These are phyloP conservation scores for Megaleporinus macrocephalus DNA, from an alignment of 2,113 vertebrate species.

Conservation along the genomic window DNA sequence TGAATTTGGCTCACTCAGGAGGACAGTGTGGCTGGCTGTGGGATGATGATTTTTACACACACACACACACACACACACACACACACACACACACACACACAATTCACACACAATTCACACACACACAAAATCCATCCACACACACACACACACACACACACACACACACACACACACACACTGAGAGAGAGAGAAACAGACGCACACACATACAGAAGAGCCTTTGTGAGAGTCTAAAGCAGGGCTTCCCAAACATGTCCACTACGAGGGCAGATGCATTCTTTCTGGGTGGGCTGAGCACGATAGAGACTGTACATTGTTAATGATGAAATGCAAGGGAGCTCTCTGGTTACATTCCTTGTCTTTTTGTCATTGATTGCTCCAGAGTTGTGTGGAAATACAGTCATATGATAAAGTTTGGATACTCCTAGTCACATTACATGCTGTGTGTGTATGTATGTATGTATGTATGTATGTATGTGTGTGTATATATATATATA, in stretches of 20 bases:
- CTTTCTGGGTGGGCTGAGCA: slow-evolving; percentile 49
- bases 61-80: slow-evolving; percentile 37
- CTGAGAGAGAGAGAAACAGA: too few relatives aligned
- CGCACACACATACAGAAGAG: slow-evolving; percentile 47
- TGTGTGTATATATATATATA: too few relatives aligned
- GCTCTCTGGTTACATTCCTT: not conserved
- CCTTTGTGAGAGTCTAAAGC: slow-evolving; percentile 51
- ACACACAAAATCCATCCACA: slow-evolving; percentile 36
- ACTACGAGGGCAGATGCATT: slow-evolving; percentile 36
- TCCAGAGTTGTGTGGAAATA: not conserved
- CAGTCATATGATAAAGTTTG: not conserved
- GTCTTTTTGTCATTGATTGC: not conserved
- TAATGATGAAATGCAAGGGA: not conserved
- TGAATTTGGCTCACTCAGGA: slow-evolving; percentile 49
- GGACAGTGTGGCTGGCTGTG: slow-evolving; percentile 52
- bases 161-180: slow-evolving; percentile 24
- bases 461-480: too few relatives aligned
- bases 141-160: slow-evolving; percentile 36
- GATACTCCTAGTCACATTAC: too few relatives aligned
- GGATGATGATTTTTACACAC: slow-evolving; percentile 35
- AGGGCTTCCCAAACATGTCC: slow-evolving; percentile 51
- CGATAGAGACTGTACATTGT: slow-evolving; percentile 11
- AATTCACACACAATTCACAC: not conserved
- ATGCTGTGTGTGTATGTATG: too few relatives aligned
- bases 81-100: slow-evolving; percentile 42